phyloP scores from a whole-genome alignment of 2,113 vertebrate species.

The Microcebus lehilahytsara region DNA sequence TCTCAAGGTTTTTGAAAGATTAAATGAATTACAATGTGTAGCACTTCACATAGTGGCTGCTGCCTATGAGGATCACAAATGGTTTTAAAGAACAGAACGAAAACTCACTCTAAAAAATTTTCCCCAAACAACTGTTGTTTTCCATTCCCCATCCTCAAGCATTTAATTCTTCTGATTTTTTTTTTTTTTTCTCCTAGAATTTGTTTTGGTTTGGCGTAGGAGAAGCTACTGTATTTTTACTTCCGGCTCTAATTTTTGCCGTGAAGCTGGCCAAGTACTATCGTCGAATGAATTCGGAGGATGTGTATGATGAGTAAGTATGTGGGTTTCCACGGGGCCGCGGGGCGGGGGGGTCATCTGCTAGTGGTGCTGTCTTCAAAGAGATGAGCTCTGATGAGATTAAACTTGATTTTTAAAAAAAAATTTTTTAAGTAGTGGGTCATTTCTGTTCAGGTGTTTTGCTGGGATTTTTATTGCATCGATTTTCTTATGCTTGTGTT shows the following conservation, averaged over 20 bases:
- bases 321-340: not conserved
- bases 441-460: not conserved
- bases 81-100: not conserved
- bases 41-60: not conserved
- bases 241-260: constrained; percentile 94
- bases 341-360: too few species aligned
- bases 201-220: constrained; percentile 97
- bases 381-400: not conserved
- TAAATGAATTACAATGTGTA: rapidly evolving
- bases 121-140: not conserved
- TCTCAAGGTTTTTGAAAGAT: not conserved
- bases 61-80: not conserved
- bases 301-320: constrained; percentile 97
- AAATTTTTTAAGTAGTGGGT: not conserved
- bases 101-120: not conserved
- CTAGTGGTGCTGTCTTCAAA: not conserved
- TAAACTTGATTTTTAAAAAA: constrained; percentile 11
- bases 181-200: constrained; percentile 85
- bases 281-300: constrained; percentile 98
- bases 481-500: not conserved
- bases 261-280: constrained; percentile 96
- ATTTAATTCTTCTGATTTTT: not conserved
- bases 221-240: constrained; percentile 89
- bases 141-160: not conserved
- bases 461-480: not conserved